Base-by-base conservation (phyloP, 2,888 invertebrate genomes). In the Cyrtodaria siliqua region DNA sequence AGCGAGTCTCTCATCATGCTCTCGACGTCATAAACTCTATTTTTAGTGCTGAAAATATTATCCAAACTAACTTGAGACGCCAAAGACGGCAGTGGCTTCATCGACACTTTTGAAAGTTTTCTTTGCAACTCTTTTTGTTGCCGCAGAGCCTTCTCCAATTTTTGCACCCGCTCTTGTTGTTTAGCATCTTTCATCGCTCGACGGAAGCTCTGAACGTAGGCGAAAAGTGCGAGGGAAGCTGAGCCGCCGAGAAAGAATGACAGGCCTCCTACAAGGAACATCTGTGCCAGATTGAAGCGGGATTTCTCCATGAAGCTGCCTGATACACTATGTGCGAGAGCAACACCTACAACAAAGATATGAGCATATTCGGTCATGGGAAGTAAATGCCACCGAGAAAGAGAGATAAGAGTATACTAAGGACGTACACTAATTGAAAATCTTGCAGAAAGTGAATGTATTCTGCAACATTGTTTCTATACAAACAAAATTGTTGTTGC, bases 231-330 rank as follows among this genome's bases (percentile, higher is more conserved):
- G 0, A 87, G 62, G 3, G 84, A 82, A 0, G 83, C 79, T 2
- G 75, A 74, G 9, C 85, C 86, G 2, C 87, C 87, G 0, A 87
- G 66, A 26, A 85, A 53, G 66, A 86, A 87, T 14, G 82, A 84
- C 23, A 86, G 66, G 23, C 84, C 56, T 9, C 85, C 87, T 4
- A 85, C 84, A 8, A 86, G 68, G 24, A 87, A 77, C 67, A 87
- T 76, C 68, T 87, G 74, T 44, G 70, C 74, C 27, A 81, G 79
- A 47, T 72, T 75, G 49, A 80, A 80, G 42, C 75, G 73, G 18
- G 60, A 49, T 27, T 38, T 64, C 29, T 75, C 53, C 64, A 74
- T 64, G 40, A 69, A 64, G 55, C 61, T 57, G 14, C 61, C 57
- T 2, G 33, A 33, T 33, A 33, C 33, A 12, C 33, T 33, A 8